These are phyloP conservation scores for Neolamprologus sp. DNA, from an alignment of 2,113 vertebrate species.

Conservation along the genomic window DNA sequence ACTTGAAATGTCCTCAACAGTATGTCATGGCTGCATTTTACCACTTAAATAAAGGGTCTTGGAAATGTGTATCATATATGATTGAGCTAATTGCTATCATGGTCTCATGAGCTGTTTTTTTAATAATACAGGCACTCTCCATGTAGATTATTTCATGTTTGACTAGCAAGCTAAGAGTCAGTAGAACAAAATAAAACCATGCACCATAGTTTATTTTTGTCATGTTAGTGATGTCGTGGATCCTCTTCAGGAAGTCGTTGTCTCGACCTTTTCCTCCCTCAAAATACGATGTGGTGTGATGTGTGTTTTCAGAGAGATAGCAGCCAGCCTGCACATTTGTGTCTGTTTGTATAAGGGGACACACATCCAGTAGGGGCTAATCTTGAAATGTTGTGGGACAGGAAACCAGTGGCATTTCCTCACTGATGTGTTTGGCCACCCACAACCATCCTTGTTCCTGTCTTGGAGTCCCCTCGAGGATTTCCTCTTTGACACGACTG, in stretches of 20 bases:
- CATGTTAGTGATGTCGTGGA: not conserved
- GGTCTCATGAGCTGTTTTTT: not conserved
- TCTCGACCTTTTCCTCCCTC: constrained; percentile 35
- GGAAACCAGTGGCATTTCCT: constrained; percentile 52
- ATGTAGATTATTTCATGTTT: not conserved
- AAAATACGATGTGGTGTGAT: not conserved
- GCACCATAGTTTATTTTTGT: not conserved
- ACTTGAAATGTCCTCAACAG: not conserved
- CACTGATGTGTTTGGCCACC: constrained; percentile 28
- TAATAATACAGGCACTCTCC: not conserved
- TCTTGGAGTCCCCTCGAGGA: not conserved
- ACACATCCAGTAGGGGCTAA: constrained; percentile 19
- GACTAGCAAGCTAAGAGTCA: not conserved
- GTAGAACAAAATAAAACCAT: not conserved
- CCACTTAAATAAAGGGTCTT: not conserved
- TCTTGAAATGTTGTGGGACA: constrained; percentile 35
- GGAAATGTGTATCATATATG: not conserved
- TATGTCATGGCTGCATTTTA: not conserved
- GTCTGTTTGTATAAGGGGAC: not conserved
- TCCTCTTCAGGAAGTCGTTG: constrained; percentile 11
- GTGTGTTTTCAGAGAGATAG: constrained; percentile 11
- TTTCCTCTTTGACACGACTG: not conserved
- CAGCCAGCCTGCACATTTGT: not conserved
- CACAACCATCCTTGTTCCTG: not conserved
- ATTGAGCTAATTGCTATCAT: not conserved